Percentiles rank a stretch among this genome's conserved stretches.
phyloP scores from a whole-genome alignment of 35 echinoderm and acorn worm genomes.

The Acanthaster planci region DNA sequence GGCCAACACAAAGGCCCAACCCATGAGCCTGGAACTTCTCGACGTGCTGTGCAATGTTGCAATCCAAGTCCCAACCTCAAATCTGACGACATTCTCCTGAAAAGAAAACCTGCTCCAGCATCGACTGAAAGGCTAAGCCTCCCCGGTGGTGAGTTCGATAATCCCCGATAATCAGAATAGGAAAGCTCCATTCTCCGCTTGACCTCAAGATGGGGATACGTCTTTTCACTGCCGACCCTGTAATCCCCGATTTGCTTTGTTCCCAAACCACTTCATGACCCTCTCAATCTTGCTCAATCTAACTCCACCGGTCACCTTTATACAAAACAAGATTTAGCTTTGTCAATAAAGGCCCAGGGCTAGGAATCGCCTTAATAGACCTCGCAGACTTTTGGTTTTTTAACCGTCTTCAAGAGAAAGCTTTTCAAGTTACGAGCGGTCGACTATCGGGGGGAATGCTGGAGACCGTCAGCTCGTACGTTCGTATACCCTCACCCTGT shows the following conservation, averaged over 20 bases:
- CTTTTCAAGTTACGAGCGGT: too few species aligned
- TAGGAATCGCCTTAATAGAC: neutral
- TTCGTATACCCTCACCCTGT: too few species aligned
- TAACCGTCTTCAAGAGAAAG: too few species aligned
- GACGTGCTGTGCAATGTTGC: too few species aligned
- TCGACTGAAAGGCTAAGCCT: neutral
- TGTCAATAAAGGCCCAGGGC: neutral
- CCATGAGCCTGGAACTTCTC: too few species aligned
- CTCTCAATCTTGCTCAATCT: neutral
- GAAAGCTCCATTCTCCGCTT: neutral
- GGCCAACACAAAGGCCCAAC: too few species aligned
- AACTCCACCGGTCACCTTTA: neutral
- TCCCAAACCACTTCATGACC: neutral
- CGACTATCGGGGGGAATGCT: too few species aligned
- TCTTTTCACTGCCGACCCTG: neutral
- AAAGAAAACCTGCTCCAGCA: too few species aligned
- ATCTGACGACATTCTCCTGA: too few species aligned
- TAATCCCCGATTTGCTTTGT: slow-evolving; percentile 13
- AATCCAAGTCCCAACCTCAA: too few species aligned
- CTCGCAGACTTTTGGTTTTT: too few species aligned
- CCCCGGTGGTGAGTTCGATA: neutral
- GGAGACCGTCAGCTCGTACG: too few species aligned
- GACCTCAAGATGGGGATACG: slow-evolving; percentile 8
- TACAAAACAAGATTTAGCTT: slow-evolving; percentile 20
- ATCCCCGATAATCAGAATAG: neutral